Percentiles rank a stretch among this genome's conserved stretches.
These are phyloP conservation scores for Pelodiscus sinensis DNA, from an alignment of 2,113 vertebrate genomes.

Conservation along the genomic window DNA sequence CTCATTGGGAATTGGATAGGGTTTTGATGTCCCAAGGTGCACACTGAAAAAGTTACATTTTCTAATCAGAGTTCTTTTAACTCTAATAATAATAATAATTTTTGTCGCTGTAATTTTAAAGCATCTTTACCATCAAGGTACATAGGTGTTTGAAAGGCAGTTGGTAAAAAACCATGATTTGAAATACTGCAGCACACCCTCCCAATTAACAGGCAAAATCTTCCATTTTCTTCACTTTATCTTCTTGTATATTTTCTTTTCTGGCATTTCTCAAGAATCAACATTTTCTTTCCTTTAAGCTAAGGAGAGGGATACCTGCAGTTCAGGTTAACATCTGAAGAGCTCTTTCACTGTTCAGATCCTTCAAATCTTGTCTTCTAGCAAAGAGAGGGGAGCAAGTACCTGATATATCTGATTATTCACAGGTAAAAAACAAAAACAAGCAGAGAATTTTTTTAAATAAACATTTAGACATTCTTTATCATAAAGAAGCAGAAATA, in stretches of 20 bases:
- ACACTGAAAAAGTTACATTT: neutral
- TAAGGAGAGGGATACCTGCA: neutral
- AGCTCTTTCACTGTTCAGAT: neutral
- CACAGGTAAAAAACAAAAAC: neutral
- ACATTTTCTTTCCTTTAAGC: neutral
- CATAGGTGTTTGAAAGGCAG: neutral
- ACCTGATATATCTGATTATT: neutral
- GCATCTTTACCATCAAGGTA: neutral
- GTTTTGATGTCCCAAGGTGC: neutral
- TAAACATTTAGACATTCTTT: neutral
- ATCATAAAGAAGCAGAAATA: neutral
- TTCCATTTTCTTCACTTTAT: neutral
- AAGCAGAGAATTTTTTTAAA: neutral
- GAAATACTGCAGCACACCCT: neutral
- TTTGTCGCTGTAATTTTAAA: neutral
- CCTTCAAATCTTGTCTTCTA: neutral
- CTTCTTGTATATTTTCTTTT: neutral
- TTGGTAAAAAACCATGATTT: neutral
- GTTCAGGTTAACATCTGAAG: neutral
- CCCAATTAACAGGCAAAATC: neutral
- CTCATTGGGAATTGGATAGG: neutral
- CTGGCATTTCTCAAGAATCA: neutral
- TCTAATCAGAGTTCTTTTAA: neutral
- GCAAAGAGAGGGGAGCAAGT: neutral
- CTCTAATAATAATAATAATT: neutral